phyloP scores from a whole-genome alignment of 2,113 vertebrate genomes.

The Camelus bactrianus region DNA sequence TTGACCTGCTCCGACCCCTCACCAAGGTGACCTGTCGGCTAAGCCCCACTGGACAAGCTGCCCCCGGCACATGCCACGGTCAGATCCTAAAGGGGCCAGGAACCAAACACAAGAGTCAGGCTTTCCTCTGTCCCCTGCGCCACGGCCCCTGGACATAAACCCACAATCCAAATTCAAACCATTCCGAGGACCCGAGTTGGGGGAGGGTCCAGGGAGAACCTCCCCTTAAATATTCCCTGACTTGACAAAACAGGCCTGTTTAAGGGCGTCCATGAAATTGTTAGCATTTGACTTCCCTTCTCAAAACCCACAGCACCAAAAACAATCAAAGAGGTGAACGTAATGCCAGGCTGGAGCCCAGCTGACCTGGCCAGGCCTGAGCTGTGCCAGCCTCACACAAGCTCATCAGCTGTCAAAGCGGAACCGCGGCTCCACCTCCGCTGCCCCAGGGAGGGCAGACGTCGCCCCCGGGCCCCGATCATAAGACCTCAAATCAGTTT shows the following conservation, averaged over 20 bases:
- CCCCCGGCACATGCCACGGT: not conserved
- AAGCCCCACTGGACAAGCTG: fast-evolving
- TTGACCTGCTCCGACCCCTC: not conserved
- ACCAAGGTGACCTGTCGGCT: not conserved
- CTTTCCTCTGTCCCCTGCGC: not conserved
- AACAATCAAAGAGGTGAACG: constrained; percentile 35
- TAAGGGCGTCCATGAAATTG: not conserved
- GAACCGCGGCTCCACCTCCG: not conserved
- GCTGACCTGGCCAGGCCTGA: not conserved
- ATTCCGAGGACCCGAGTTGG: not conserved
- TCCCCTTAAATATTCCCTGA: constrained; percentile 20
- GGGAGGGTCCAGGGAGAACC: not conserved
- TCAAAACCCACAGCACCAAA: not conserved
- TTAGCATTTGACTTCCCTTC: constrained; percentile 43
- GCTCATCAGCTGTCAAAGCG: constrained; percentile 3
- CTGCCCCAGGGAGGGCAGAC: not conserved
- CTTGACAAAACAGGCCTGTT: not conserved
- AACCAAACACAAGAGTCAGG: not conserved
- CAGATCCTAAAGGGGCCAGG: not conserved
- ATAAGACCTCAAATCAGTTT: not conserved
- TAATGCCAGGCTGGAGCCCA: not conserved
- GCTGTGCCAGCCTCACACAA: not conserved
- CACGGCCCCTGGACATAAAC: not conserved
- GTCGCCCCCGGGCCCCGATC: not conserved
- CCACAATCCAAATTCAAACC: not conserved